These are phyloP conservation scores for Melinopterus prodromus DNA, from an alignment of 2,888 invertebrate species.

Conservation along the genomic window DNA sequence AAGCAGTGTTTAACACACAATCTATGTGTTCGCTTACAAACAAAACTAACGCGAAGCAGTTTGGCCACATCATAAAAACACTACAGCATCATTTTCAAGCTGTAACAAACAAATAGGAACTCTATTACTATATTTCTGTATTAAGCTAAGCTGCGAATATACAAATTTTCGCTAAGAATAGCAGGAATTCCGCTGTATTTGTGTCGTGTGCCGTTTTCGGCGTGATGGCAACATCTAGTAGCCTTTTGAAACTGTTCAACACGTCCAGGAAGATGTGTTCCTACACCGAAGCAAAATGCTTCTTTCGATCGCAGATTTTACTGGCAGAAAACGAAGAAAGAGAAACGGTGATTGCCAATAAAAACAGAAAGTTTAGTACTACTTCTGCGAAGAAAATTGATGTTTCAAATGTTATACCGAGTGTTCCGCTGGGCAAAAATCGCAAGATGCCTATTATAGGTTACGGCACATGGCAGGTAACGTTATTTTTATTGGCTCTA, in stretches of 20 bases:
- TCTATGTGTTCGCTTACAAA: too few relatives aligned
- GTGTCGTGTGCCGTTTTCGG: background rate
- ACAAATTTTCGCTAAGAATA: conserved; percentile 28
- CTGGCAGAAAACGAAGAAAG: conserved; percentile 30
- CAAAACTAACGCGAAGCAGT: too few relatives aligned
- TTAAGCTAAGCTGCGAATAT: background rate
- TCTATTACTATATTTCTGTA: too few relatives aligned
- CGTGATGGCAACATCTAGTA: too few relatives aligned
- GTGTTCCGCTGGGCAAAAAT: conserved; percentile 13
- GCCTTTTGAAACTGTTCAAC: background rate
- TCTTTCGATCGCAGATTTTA: conserved; percentile 35
- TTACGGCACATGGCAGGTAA: conserved; percentile 84
- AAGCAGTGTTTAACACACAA: too few relatives aligned
- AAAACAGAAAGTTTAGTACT: conserved; percentile 27
- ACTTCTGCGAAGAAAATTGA: conserved; percentile 14
- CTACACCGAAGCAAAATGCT: conserved; percentile 36
- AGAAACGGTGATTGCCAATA: background rate
- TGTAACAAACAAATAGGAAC: too few relatives aligned
- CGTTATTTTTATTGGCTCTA: conserved; percentile 45
- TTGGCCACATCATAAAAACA: too few relatives aligned
- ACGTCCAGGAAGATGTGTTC: conserved; percentile 34
- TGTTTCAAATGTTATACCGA: background rate
- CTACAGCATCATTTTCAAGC: too few relatives aligned
- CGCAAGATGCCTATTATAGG: conserved; percentile 64
- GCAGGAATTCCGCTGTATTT: conserved; percentile 8